Evolutionary conservation across 2,888 invertebrate species (phyloP), one percentile per base, ranked within the genome.

Genomic region (Gortyna flavago): DNA sequence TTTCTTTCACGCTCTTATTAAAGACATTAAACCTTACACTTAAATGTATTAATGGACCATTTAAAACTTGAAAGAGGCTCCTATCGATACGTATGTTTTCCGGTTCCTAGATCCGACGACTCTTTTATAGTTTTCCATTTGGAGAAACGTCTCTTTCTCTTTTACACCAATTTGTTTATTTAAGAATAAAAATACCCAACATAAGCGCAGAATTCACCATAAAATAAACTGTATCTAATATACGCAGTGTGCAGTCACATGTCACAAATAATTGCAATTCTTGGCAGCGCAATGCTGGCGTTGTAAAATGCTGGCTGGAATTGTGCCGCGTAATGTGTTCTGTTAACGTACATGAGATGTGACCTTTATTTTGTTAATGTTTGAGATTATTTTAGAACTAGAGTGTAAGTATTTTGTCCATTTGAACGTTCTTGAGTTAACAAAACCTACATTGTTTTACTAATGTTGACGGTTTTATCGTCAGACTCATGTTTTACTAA

Each of bases 191-290:
- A 70, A 48, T 6, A 38, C 4, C 2, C 35, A 38, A 61, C 21
- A 59, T 62, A 66, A 29, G n/a, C 11, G 11, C 25, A 38, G 13
- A 35, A 25, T 38, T 62, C 16, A 44, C 57, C 65, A 81, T 66
- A 66, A 57, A 84, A 54, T 59, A 81, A 77, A 73, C 75, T n/a
- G 80, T 48, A 48, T 79, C 72, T 85, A 82, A 71, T 83, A 75
- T 75, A 73, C 71, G 57, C 64, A 73, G 75, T 62, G 71, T 77
- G 72, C 69, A 85, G 81, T 88, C 88, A 85, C 81, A 79, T 67
- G 82, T 87, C 85, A 82, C 77, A 77, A 62, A 80, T 87, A 88
- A 87, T 87, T 88, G 89, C 84, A 81, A 85, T 88, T 80, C 89
- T 84, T 84, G 85, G 89, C 82, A 88, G 77, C 44, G 76, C 59